These are phyloP conservation scores for Rhodeus uyekii DNA, from an alignment of 2,797 vertebrate genomes.

Conservation along the genomic window DNA sequence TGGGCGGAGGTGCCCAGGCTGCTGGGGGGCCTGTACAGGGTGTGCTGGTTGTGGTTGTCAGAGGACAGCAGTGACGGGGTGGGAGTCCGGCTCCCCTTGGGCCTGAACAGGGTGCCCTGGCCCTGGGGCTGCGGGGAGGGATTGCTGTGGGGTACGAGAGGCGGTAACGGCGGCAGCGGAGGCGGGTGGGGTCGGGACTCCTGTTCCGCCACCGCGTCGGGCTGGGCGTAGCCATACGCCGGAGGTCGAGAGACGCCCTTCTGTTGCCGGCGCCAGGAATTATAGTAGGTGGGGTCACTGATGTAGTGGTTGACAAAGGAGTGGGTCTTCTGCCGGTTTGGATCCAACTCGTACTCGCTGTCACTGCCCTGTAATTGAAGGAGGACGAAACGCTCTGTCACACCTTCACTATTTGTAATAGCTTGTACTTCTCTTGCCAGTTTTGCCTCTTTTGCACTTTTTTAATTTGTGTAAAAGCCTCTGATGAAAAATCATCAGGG, in stretches of 20 bases:
- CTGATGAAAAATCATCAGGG: neutral
- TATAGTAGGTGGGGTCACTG: conserved; percentile 97
- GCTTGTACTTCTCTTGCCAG: neutral
- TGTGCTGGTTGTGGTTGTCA: conserved; percentile 86
- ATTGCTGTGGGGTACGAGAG: conserved; percentile 72
- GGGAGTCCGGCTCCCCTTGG: conserved; percentile 96
- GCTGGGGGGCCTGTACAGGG: conserved; percentile 92
- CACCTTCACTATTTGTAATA: neutral
- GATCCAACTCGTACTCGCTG: conserved; percentile 94
- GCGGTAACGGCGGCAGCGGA: conserved; percentile 77
- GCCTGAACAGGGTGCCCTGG: conserved; percentile 91
- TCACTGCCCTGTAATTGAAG: conserved; percentile 85
- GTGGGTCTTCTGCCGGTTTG: conserved; percentile 90
- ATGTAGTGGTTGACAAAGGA: conserved; percentile 99
- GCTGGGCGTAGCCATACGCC: conserved; percentile 90
- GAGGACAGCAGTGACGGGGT: conserved; percentile 85
- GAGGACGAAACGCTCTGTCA: neutral
- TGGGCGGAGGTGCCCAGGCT: conserved; percentile 89
- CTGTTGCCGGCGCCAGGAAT: conserved; percentile 96
- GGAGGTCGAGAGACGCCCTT: conserved; percentile 92
- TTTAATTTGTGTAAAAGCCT: neutral
- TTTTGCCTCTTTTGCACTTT: neutral
- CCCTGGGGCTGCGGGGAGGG: conserved; percentile 78
- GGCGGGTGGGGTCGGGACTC: conserved; percentile 73
- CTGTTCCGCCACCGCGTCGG: conserved; percentile 86